phyloP scores from a whole-genome alignment of 1,140 invertebrate species.

The Ostrea edulis region DNA sequence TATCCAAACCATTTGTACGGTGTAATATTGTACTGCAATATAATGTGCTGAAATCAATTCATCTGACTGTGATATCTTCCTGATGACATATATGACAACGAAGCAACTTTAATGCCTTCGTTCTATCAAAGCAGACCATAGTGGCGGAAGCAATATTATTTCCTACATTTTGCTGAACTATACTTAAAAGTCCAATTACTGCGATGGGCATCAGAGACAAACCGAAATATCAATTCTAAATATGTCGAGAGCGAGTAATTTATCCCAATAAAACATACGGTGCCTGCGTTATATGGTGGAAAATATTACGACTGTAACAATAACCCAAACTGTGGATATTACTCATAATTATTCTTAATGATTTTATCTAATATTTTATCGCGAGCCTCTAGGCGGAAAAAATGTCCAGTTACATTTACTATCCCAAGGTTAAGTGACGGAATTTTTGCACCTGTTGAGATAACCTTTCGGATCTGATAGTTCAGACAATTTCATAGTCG shows the following conservation, averaged over 20 bases:
- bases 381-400: slow-evolving; percentile 18
- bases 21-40: no score
- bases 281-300: neutral
- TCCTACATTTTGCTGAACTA: neutral
- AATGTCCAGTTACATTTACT: neutral
- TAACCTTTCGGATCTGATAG: slow-evolving; percentile 25
- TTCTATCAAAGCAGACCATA: no score
- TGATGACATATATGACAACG: no score
- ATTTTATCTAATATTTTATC: slow-evolving; percentile 28
- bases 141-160: neutral
- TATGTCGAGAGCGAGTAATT: neutral
- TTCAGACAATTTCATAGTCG: neutral
- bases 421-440: neutral
- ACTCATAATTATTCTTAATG: slow-evolving; percentile 37
- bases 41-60: no score
- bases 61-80: no score
- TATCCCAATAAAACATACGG: slow-evolving; percentile 2
- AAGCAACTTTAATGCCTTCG: no score
- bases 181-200: neutral
- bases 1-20: no score
- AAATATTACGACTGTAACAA: neutral
- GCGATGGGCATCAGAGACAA: neutral
- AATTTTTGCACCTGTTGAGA: slow-evolving; percentile 28
- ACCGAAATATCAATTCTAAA: neutral
- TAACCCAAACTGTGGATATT: neutral